These are phyloP conservation scores for Zaprionus davidi DNA, from an alignment of 1,140 invertebrate genomes.

Conservation along the genomic window DNA sequence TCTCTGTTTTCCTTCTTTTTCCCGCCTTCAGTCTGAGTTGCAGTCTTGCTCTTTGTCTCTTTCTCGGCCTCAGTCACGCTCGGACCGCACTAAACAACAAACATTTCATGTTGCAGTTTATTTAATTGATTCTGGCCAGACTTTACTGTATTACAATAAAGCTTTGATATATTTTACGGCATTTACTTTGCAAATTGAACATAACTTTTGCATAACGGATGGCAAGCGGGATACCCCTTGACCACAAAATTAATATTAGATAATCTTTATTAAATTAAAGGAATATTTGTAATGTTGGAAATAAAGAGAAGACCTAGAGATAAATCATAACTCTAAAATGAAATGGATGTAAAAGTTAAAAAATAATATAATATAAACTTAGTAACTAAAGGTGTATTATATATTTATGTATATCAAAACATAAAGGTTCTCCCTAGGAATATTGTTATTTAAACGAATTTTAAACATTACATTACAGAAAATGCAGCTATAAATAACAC, in stretches of 20 bases:
- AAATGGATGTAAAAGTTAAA: no score
- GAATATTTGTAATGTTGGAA: no score
- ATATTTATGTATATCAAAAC: no score
- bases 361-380: no score
- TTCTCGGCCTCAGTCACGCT: constrained; percentile 22
- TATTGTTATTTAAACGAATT: no score
- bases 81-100: constrained; percentile 11
- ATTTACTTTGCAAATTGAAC: constrained; percentile 35
- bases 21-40: neutral
- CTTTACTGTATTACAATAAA: constrained; percentile 23
- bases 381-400: no score
- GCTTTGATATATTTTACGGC: constrained; percentile 28
- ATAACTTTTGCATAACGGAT: neutral
- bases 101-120: constrained; percentile 29
- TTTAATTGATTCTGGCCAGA: constrained; percentile 21
- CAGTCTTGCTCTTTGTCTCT: neutral
- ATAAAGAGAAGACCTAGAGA: no score
- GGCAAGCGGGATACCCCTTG: neutral
- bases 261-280: neutral
- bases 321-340: no score
- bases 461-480: no score
- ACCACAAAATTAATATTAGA: neutral
- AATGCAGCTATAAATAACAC: no score
- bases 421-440: no score
- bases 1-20: constrained; percentile 12